phyloP scores from a whole-genome alignment of 2,113 vertebrate genomes.

The Salvelinus alpinus region DNA sequence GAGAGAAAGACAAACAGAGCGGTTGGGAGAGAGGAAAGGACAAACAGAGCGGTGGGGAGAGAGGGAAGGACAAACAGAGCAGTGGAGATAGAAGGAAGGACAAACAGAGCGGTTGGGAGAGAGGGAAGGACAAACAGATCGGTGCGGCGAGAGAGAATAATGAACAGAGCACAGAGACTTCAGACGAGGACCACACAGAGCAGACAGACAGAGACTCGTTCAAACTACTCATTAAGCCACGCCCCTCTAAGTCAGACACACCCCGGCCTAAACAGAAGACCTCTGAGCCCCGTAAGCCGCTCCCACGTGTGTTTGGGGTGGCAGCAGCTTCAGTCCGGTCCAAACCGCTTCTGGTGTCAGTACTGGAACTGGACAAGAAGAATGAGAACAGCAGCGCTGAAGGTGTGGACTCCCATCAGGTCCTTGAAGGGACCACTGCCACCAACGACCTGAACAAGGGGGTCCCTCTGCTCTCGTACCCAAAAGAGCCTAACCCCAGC shows the following conservation, averaged over 20 bases:
- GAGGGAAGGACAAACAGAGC: too few species aligned
- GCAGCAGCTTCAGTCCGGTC: slow-evolving; percentile 35
- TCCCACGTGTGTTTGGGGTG: slow-evolving; percentile 32
- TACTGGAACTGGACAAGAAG: slow-evolving; percentile 64
- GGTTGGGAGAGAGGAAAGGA: too few species aligned
- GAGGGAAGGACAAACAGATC: neutral
- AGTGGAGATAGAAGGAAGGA: too few species aligned
- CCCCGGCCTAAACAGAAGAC: slow-evolving; percentile 48
- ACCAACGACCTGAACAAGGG: slow-evolving; percentile 82
- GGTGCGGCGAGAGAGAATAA: slow-evolving; percentile 2
- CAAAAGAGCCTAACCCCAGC: slow-evolving; percentile 73
- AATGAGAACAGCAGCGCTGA: slow-evolving; percentile 61
- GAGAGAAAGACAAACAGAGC: neutral
- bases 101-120: slow-evolving; percentile 2
- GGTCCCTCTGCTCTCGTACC: slow-evolving; percentile 67
- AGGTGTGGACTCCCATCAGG: slow-evolving; percentile 36
- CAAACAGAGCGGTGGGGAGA: too few species aligned
- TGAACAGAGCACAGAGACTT: slow-evolving; percentile 28
- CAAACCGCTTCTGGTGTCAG: slow-evolving; percentile 35
- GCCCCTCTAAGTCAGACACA: slow-evolving; percentile 46
- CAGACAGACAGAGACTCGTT: slow-evolving; percentile 63
- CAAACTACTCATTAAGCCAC: slow-evolving; percentile 65
- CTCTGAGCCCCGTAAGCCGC: slow-evolving; percentile 48
- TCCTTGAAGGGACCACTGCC: slow-evolving; percentile 55
- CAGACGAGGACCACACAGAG: slow-evolving; percentile 23